Percentiles rank a stretch among this genome's conserved stretches.
These are phyloP conservation scores for Troides helena DNA, from an alignment of 2,888 invertebrate species.

Conservation along the genomic window DNA sequence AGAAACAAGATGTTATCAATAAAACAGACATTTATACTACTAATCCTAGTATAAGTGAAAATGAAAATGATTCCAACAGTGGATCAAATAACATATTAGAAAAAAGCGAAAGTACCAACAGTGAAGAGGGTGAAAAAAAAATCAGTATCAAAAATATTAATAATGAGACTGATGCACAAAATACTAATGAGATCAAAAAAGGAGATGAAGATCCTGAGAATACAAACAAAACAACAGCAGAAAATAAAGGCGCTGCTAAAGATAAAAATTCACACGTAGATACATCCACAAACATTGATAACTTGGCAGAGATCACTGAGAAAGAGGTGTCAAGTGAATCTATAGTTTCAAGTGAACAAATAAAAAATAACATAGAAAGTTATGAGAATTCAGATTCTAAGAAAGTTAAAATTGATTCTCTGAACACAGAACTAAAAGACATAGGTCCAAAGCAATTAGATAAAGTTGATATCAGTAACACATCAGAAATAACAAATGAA, in stretches of 20 bases:
- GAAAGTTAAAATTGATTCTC: neutral
- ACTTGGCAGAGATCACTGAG: neutral
- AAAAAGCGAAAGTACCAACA: neutral
- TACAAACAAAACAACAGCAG: neutral
- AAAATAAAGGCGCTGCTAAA: neutral
- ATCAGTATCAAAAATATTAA: neutral
- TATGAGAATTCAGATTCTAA: neutral
- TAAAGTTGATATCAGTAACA: neutral
- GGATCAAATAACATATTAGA: neutral
- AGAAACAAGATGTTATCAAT: neutral
- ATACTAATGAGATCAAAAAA: slow-evolving; percentile 21
- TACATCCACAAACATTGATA: neutral
- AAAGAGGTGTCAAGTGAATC: neutral
- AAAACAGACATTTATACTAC: neutral
- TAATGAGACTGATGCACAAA: slow-evolving; percentile 16
- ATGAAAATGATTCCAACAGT: neutral
- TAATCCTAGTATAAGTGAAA: neutral
- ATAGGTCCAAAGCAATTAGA: neutral
- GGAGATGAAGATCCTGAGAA: slow-evolving; percentile 19
- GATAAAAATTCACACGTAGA: neutral
- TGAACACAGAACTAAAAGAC: slow-evolving; percentile 6
- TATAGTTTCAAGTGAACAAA: too few relatives aligned
- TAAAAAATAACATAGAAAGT: too few relatives aligned
- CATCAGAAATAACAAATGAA: neutral
- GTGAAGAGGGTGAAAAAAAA: too few relatives aligned